phyloP scores from a whole-genome alignment of 2,888 invertebrate species.

The Metallyticus violacea region DNA sequence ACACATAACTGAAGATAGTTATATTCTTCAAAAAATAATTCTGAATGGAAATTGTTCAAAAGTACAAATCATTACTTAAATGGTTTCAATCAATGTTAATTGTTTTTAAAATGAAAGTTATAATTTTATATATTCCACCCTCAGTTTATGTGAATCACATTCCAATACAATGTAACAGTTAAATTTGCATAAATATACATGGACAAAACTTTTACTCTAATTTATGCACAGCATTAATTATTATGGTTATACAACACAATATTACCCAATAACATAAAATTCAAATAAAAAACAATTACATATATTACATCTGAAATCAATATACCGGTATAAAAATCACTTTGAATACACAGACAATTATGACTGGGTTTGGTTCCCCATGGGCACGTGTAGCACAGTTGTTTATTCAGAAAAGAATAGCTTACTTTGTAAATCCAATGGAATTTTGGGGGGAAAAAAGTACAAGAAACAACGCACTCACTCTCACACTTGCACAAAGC shows the following conservation, averaged over 20 bases:
- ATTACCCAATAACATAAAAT: conserved; percentile 31
- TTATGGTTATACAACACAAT: conserved; percentile 27
- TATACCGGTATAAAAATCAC: conserved; percentile 36
- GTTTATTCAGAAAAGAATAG: conserved; percentile 29
- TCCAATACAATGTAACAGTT: conserved; percentile 25
- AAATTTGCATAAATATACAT: conserved; percentile 27
- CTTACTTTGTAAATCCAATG: conserved; percentile 25
- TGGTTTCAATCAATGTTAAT: too few species aligned
- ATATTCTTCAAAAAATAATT: neutral
- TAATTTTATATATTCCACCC: neutral
- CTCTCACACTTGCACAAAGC: neutral
- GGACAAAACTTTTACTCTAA: conserved; percentile 23
- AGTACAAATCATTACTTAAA: neutral
- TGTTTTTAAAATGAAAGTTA: neutral
- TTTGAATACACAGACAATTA: conserved; percentile 35
- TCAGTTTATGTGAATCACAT: conserved; percentile 26
- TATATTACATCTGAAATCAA: conserved; percentile 29
- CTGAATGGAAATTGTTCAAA: neutral
- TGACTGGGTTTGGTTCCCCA: conserved; percentile 32
- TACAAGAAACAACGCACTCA: conserved; percentile 10
- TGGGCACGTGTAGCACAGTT: conserved; percentile 30
- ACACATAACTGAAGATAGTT: conserved; percentile 22
- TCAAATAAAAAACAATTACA: conserved; percentile 30
- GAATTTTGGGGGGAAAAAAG: conserved; percentile 10
- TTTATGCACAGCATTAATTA: conserved; percentile 28